Percentiles rank a stretch among this genome's conserved stretches.
Conservation (phyloP, 1,140 invertebrate species). For the Dufourea novaeangliae region DNA sequence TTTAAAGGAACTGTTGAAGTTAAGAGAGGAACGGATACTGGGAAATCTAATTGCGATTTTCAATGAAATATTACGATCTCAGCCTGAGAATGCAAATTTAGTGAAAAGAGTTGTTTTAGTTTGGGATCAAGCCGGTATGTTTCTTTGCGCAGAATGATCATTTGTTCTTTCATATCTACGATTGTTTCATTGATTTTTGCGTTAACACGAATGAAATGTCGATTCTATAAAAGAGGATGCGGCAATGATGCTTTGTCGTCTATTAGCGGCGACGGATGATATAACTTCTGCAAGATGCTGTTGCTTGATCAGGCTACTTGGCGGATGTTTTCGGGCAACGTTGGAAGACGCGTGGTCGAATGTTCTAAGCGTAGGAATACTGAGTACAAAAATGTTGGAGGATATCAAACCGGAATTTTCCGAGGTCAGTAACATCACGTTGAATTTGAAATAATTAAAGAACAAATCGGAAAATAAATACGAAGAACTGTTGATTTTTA, state of each 20-base stretch:
- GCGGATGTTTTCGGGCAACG: conserved; percentile 84
- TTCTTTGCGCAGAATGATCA: background rate
- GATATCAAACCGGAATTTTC: background rate
- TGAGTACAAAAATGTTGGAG: background rate
- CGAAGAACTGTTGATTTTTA: background rate
- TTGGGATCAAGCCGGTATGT: conserved; percentile 58
- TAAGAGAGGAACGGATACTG: conserved; percentile 85
- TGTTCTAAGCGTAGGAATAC: background rate
- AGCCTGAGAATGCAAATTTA: conserved; percentile 88
- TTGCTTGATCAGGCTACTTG: conserved; percentile 85
- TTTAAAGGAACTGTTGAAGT: conserved; percentile 78
- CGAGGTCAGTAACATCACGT: background rate
- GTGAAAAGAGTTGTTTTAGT: conserved; percentile 86
- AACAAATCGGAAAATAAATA: background rate
- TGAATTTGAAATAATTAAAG: background rate
- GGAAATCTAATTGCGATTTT: conserved; percentile 87
- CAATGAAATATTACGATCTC: conserved; percentile 87
- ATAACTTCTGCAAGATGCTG: conserved; percentile 85
- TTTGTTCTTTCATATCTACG: background rate
- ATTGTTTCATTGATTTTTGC: background rate
- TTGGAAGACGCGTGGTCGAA: background rate
- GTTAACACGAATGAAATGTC: background rate
- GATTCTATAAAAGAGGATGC: conserved; percentile 52
- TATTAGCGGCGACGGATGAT: conserved; percentile 85
- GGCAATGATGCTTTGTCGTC: conserved; percentile 82